Conservation (phyloP, 2,113 vertebrate species). For the Nipponia nippon region DNA sequence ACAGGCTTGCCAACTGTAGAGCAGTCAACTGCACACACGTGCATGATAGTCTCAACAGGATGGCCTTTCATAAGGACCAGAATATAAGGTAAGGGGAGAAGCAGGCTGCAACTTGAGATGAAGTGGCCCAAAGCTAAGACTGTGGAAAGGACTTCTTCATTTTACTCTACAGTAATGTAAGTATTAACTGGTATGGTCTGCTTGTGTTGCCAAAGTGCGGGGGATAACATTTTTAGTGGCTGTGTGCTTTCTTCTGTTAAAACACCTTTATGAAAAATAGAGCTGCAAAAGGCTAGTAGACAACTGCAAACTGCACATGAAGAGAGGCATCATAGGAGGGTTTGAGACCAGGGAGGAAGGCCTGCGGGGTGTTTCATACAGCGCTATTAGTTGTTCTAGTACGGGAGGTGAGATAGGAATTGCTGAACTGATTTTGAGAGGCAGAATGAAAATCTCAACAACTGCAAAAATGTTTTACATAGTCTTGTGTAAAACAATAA, state of each 20-base stretch:
- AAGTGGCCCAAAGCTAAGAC: neutral
- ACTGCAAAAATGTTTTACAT: neutral
- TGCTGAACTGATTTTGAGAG: neutral
- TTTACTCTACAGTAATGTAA: neutral
- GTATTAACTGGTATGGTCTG: neutral
- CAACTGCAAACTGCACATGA: neutral
- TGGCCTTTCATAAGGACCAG: neutral
- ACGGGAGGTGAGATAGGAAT: neutral
- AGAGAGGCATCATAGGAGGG: neutral
- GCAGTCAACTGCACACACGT: fast-evolving
- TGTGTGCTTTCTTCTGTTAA: neutral
- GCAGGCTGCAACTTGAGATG: neutral
- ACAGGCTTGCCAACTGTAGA: neutral
- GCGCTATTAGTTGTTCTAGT: neutral
- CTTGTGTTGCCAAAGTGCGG: neutral
- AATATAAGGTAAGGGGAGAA: neutral
- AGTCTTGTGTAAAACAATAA: neutral
- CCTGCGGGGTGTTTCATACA: neutral
- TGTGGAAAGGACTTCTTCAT: neutral
- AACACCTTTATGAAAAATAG: neutral
- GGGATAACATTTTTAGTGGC: neutral
- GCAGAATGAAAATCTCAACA: neutral
- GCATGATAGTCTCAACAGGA: neutral
- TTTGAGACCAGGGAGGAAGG: neutral
- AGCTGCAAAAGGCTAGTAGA: neutral